Evolutionary conservation across 2,113 vertebrate genomes (phyloP).

Genomic region (Otus sunia): DNA sequence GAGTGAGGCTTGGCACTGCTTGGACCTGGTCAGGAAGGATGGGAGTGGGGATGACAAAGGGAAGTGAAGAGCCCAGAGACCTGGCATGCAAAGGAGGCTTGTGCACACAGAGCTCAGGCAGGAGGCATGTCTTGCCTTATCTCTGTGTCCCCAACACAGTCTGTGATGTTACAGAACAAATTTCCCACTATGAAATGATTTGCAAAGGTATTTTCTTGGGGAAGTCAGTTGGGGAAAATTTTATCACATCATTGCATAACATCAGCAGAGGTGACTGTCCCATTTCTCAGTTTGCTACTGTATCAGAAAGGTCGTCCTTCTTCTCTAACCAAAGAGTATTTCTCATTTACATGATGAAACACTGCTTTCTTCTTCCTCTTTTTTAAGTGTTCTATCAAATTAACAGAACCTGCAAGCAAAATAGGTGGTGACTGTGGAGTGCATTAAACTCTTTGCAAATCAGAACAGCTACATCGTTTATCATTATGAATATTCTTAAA

Average conservation of each 20-base stretch:
- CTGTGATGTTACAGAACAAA: neutral
- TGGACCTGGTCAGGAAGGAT: neutral
- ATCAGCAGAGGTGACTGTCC: neutral
- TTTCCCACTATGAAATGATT: neutral
- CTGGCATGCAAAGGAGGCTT: neutral
- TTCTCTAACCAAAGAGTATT: neutral
- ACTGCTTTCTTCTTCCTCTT: neutral
- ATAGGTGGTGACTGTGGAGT: neutral
- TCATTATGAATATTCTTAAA: constrained; percentile 16
- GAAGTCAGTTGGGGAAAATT: neutral
- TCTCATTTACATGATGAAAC: neutral
- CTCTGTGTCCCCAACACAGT: neutral
- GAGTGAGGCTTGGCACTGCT: constrained; percentile 63
- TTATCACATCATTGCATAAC: neutral
- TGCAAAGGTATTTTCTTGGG: neutral
- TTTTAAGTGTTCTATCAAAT: neutral
- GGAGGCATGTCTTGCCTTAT: neutral
- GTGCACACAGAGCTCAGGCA: neutral
- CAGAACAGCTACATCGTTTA: neutral
- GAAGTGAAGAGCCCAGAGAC: neutral
- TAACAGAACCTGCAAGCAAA: neutral
- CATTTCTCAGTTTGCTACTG: neutral
- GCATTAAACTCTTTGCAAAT: neutral
- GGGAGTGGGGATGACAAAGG: neutral
- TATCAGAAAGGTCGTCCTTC: neutral